These are phyloP conservation scores for Charina bottae DNA, from an alignment of 2,113 vertebrate species.

Conservation along the genomic window DNA sequence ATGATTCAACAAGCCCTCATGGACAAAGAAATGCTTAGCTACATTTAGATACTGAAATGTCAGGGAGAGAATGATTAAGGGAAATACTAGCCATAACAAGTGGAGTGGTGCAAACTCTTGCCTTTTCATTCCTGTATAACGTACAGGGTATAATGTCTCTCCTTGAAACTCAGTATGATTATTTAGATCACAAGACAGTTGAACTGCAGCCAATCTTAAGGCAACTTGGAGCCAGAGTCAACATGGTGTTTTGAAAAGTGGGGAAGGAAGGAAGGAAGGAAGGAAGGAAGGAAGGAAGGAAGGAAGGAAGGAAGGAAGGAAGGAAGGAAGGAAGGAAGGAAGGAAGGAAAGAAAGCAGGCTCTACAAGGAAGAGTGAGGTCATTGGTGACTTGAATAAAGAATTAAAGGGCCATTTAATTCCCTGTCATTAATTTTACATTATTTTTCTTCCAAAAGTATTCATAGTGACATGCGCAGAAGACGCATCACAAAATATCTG, in stretches of 20 bases:
- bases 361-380: neutral
- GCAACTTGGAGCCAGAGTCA: neutral
- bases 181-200: neutral
- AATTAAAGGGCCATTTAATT: neutral
- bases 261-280: neutral
- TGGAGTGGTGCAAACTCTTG: too few species aligned
- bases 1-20: neutral
- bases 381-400: neutral
- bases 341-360: neutral
- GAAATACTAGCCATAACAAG: neutral
- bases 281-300: too few species aligned
- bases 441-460: neutral
- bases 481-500: too few species aligned
- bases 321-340: neutral
- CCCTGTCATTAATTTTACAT: neutral
- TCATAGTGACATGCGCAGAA: too few species aligned
- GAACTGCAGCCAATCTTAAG: neutral
- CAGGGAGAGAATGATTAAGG: neutral
- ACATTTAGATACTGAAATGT: neutral
- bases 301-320: neutral
- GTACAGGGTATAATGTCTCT: neutral
- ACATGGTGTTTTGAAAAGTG: neutral
- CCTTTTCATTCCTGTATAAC: neutral
- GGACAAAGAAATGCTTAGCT: neutral
- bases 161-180: neutral